phyloP scores from a whole-genome alignment of 2,113 vertebrate genomes.

The Echinops telfairi region DNA sequence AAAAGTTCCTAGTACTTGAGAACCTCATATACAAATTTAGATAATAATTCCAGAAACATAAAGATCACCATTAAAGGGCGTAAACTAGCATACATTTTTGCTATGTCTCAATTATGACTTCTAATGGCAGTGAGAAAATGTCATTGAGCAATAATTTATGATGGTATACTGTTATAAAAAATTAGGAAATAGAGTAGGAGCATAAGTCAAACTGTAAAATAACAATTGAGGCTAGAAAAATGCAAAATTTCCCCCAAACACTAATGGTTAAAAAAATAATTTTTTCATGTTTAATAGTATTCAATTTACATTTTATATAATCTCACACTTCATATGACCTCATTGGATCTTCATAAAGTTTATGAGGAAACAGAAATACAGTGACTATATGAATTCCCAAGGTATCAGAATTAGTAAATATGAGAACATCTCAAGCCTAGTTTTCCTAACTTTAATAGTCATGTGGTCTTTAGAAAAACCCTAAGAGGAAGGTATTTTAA shows the following conservation, averaged over 20 bases:
- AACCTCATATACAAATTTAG: constrained; percentile 32
- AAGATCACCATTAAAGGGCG: not conserved
- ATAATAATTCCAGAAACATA: not conserved
- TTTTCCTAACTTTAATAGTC: constrained; percentile 54
- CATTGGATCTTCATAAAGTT: constrained; percentile 61
- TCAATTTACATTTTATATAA: constrained; percentile 37
- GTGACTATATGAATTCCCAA: constrained; percentile 47
- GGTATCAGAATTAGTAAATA: constrained; percentile 33
- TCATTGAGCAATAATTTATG: constrained; percentile 25
- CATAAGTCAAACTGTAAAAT: constrained; percentile 59
- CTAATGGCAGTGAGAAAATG: not conserved
- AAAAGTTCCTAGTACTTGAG: constrained; percentile 33
- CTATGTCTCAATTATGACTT: not conserved
- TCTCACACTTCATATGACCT: constrained; percentile 16
- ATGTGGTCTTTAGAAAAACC: constrained; percentile 34
- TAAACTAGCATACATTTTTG: not conserved
- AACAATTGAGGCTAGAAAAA: constrained; percentile 30
- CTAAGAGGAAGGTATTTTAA: not conserved
- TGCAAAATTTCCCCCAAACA: constrained; percentile 41
- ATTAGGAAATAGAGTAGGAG: constrained; percentile 29
- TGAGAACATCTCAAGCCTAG: constrained; percentile 13
- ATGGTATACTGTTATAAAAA: constrained; percentile 33
- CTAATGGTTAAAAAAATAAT: not conserved
- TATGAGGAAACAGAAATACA: constrained; percentile 21
- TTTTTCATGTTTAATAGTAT: not conserved